Conservation (phyloP, 2,797 vertebrate species). For the Momotus momota region DNA sequence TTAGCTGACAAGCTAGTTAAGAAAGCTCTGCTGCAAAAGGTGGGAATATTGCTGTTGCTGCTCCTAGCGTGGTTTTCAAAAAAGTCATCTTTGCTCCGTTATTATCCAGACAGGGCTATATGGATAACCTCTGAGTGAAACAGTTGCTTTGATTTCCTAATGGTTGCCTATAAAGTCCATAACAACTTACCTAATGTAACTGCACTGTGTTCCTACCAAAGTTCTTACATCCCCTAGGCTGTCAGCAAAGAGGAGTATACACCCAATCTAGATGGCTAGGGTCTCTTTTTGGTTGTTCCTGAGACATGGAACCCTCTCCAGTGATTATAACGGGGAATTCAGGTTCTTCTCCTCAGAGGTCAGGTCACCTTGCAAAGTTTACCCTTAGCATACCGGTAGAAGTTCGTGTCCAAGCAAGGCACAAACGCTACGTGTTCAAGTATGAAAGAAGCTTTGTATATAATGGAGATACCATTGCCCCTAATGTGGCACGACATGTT, state of each 20-base stretch:
- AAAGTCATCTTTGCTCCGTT: not conserved
- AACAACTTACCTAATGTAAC: not conserved
- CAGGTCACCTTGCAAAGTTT: not conserved
- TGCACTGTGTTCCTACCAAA: not conserved
- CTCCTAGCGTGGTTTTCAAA: not conserved
- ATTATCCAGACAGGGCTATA: not conserved
- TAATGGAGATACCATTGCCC: not conserved
- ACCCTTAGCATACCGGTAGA: not conserved
- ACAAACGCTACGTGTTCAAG: not conserved
- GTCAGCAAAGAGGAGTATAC: not conserved
- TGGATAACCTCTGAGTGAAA: not conserved
- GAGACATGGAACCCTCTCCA: not conserved
- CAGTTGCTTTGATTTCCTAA: not conserved
- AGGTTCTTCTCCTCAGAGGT: not conserved
- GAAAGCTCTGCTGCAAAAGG: not conserved
- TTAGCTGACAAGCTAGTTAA: not conserved
- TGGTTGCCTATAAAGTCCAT: not conserved
- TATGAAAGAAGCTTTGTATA: not conserved
- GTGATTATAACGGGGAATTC: not conserved
- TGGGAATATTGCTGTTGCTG: not conserved
- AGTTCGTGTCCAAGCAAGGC: not conserved
- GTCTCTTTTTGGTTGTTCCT: not conserved
- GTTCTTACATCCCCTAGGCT: not conserved
- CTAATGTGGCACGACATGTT: not conserved
- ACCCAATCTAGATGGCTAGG: not conserved